These are phyloP conservation scores for Hylaea fasciaria DNA, from an alignment of 2,888 invertebrate genomes.

Conservation along the genomic window DNA sequence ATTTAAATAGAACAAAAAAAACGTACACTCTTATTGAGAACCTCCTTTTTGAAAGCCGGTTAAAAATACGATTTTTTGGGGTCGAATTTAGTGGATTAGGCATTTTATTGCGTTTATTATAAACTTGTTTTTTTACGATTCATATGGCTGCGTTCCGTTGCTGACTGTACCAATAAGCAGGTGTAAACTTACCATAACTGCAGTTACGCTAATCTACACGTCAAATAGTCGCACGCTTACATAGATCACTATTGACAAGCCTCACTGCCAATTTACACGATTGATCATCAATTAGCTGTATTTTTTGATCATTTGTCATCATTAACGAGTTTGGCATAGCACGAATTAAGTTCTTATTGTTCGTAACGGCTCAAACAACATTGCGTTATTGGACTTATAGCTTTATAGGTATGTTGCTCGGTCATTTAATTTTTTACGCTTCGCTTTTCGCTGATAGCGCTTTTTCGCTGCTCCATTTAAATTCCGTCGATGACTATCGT, in stretches of 20 bases:
- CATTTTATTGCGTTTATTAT: no score
- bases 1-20: no score
- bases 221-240: slow-evolving; percentile 60
- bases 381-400: slow-evolving; percentile 45
- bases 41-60: no score
- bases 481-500: slow-evolving; percentile 55
- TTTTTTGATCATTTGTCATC: slow-evolving; percentile 77
- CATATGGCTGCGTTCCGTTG: background rate
- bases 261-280: slow-evolving; percentile 72
- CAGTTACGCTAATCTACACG: slow-evolving; percentile 58
- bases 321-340: slow-evolving; percentile 55
- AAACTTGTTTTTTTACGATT: no score
- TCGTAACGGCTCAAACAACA: slow-evolving; percentile 48
- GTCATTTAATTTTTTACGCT: slow-evolving; percentile 39
- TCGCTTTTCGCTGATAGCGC: slow-evolving; percentile 1
- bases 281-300: slow-evolving; percentile 67
- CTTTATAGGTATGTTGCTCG: slow-evolving; percentile 44
- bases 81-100: no score
- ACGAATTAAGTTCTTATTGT: slow-evolving; percentile 56
- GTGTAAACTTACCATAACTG: slow-evolving; percentile 55
- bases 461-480: slow-evolving; percentile 39
- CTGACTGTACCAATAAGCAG: slow-evolving; percentile 48
- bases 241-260: slow-evolving; percentile 56
- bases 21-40: no score
- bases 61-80: no score